Conservation (phyloP, 1,140 invertebrate genomes). For the Drosophila eugracilis region DNA sequence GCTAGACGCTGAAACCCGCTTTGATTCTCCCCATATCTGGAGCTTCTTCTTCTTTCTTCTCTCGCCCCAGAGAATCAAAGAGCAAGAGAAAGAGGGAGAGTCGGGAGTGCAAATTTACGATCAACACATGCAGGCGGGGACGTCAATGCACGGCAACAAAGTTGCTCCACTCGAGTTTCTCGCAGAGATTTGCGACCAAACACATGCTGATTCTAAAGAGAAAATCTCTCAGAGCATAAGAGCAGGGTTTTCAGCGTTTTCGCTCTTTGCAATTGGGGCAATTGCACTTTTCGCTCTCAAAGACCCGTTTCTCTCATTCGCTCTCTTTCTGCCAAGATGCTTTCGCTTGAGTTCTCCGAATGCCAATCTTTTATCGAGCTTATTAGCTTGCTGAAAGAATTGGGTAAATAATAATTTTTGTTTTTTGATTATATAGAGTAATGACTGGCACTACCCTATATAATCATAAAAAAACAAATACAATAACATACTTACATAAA, state of each 20-base stretch:
- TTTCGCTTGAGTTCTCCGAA: constrained; percentile 17
- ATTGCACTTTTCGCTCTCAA: constrained; percentile 37
- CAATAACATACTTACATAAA: too few species aligned
- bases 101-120: constrained; percentile 14
- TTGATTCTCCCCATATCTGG: constrained; percentile 27
- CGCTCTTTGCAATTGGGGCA: constrained; percentile 18
- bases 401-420: too few species aligned
- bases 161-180: constrained; percentile 52
- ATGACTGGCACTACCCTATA: too few species aligned
- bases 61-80: not conserved
- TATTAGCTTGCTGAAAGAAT: constrained; percentile 8
- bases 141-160: constrained; percentile 79
- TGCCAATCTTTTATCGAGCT: constrained; percentile 2
- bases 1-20: constrained; percentile 29
- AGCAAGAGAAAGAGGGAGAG: not conserved
- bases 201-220: constrained; percentile 9
- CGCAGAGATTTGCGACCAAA: constrained; percentile 31
- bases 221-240: constrained; percentile 1
- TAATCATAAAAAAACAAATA: too few species aligned
- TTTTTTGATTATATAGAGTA: too few species aligned
- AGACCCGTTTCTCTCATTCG: constrained; percentile 13
- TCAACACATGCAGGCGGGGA: constrained; percentile 33
- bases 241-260: constrained; percentile 3
- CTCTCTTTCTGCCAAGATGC: constrained; percentile 33
- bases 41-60: constrained; percentile 6